Base-by-base conservation (phyloP, 2,888 invertebrate species). In the Cynaeus angustus region DNA sequence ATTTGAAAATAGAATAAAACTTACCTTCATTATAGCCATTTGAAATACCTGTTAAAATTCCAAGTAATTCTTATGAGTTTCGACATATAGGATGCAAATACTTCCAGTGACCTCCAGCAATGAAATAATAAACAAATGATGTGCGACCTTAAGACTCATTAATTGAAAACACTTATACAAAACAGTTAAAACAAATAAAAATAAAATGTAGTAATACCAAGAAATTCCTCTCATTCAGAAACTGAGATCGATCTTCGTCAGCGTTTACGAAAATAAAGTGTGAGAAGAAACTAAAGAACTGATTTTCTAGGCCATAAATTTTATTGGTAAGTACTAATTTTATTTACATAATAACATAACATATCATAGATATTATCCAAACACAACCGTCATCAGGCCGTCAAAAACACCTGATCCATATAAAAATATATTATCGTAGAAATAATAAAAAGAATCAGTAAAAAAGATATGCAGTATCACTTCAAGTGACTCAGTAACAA, bases 341-440 rank as follows among this genome's bases (percentile, higher is more conserved):
- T 82, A 83, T 82, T 80, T 83, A 83, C 82, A 83, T 69, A 79
- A 80, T 77, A 79, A 76, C 28, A 73, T 82, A 83, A 83, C 82
- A 80, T 83, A 82, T 80, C 78, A 69, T 78, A 81, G 80, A 82
- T 80, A 75, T 78, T 73, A 78, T 80, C 76, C 66, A 77, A 82
- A 82, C 82, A 83, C 81, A 83, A 82, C 82, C 79, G 77, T 74
- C 56, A 71, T 70, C 76, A 75, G 77, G 74, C 71, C 53, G 13
- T 68, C 62, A 65, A 66, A 72, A 61, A 72, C 71, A 74, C 77
- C 78, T 68, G 78, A 70, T 75, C 77, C 72, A 78, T 83, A 83
- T 82, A 83, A 83, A 83, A 83, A 83, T 83, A 83, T 79, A 81
- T 67, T 74, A 76, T 70, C 77, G 77, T 73, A 73, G 76, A 79